Conservation (phyloP, 2,113 vertebrate species). For the Pan paniscus region DNA sequence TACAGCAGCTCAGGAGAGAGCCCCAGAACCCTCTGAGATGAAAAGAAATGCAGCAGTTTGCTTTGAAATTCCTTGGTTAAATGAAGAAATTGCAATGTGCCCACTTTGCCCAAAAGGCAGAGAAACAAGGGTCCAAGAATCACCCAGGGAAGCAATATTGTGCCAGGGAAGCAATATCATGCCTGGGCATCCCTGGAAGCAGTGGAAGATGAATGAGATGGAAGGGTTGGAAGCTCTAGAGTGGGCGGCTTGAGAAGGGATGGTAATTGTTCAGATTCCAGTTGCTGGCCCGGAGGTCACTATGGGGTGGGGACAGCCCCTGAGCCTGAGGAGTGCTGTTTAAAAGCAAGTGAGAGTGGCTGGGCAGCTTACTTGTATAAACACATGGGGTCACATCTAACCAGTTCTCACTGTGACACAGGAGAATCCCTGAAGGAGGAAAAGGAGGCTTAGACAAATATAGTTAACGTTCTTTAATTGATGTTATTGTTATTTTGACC, state of each 20-base stretch:
- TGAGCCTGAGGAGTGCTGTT: background rate
- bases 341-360: background rate
- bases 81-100: background rate
- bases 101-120: background rate
- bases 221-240: background rate
- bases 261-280: background rate
- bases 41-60: background rate
- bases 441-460: background rate
- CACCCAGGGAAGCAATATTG: background rate
- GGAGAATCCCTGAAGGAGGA: background rate
- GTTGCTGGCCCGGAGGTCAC: background rate
- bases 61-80: background rate
- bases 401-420: background rate
- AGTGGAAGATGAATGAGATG: background rate
- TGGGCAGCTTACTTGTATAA: background rate
- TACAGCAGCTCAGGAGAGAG: background rate
- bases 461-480: background rate
- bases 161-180: background rate
- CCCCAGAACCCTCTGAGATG: background rate
- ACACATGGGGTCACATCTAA: background rate
- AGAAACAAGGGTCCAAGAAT: background rate
- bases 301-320: background rate
- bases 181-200: background rate
- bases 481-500: background rate
- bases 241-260: background rate